phyloP scores from a whole-genome alignment of 1,140 invertebrate genomes.

The Brachionus paranguensis region DNA sequence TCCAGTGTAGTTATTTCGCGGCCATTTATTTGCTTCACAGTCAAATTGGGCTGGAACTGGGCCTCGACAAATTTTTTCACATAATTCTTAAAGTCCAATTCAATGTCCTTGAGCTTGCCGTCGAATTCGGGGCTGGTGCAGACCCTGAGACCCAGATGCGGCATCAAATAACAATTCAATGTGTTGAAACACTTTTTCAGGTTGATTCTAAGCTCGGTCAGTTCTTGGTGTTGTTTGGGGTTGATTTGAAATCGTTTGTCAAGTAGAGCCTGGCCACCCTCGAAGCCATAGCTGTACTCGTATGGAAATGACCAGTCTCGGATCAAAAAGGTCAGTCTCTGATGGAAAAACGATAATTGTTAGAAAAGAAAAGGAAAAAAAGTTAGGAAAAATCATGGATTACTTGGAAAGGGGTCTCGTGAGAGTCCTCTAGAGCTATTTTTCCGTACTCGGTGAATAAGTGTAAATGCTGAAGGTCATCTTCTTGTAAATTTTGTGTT shows the following conservation, averaged over 20 bases:
- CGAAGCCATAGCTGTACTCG: slow-evolving; percentile 81
- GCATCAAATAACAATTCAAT: slow-evolving; percentile 93
- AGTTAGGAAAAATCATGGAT: neutral
- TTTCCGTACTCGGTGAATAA: slow-evolving; percentile 40
- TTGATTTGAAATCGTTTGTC: slow-evolving; percentile 73
- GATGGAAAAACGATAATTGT: neutral
- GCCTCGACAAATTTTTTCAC: slow-evolving; percentile 77
- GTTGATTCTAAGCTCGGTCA: slow-evolving; percentile 83
- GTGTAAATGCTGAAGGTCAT: slow-evolving; percentile 87
- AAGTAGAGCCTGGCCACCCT: slow-evolving; percentile 79
- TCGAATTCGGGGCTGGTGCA: slow-evolving; percentile 92
- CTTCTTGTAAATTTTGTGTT: slow-evolving; percentile 89
- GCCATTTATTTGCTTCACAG: slow-evolving; percentile 92
- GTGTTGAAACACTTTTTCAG: slow-evolving; percentile 89
- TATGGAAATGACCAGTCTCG: slow-evolving; percentile 98
- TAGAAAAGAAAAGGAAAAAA: neutral
- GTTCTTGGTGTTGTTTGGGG: slow-evolving; percentile 78
- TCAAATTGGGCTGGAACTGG: slow-evolving; percentile 80
- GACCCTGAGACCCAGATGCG: slow-evolving; percentile 91
- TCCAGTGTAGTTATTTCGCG: slow-evolving; percentile 83
- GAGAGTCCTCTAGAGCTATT: slow-evolving; percentile 14
- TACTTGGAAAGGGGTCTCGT: slow-evolving; percentile 39
- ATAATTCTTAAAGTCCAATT: slow-evolving; percentile 80
- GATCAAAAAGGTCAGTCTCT: slow-evolving; percentile 81
- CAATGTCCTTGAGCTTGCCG: slow-evolving; percentile 86